A percentile compares a stretch with the other conserved stretches of the same genome.
Conservation (phyloP, 2,888 invertebrate genomes). For the Sarcophaga caerulescens region DNA sequence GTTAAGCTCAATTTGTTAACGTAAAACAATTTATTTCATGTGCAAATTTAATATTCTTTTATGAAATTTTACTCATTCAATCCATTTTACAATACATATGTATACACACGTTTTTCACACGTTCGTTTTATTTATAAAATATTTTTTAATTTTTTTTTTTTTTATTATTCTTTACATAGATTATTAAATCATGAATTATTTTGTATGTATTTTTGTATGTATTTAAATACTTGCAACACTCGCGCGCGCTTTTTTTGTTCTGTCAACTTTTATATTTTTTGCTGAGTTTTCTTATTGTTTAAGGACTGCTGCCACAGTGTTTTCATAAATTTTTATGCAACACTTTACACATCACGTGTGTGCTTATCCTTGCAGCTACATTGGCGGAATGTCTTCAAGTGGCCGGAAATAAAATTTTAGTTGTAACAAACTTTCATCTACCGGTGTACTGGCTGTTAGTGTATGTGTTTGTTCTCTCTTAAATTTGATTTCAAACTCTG, state of each 20-base stretch:
- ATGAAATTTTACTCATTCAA: too few relatives aligned
- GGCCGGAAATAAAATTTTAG: conserved; percentile 72
- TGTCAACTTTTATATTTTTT: conserved; percentile 25
- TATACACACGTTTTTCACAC: background rate
- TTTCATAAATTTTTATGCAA: conserved; percentile 10
- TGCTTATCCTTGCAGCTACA: conserved; percentile 79
- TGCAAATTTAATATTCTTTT: background rate
- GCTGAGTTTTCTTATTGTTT: background rate
- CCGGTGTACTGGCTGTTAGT: conserved; percentile 50
- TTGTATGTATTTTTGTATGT: background rate
- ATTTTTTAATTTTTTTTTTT: background rate
- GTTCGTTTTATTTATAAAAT: background rate
- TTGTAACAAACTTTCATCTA: conserved; percentile 55
- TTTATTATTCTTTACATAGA: background rate
- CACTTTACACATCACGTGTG: conserved; percentile 62
- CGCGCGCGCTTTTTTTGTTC: conserved; percentile 63
- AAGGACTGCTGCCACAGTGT: background rate
- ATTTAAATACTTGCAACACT: conserved; percentile 9
- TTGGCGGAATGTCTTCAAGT: conserved; percentile 74
- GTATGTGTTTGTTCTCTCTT: conserved; percentile 49
- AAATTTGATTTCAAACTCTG: background rate
- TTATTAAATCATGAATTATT: background rate
- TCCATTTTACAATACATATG: too few relatives aligned
- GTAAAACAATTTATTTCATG: background rate
- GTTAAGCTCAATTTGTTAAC: background rate